A percentile compares a stretch with the other conserved stretches of the same genome.
Conservation (phyloP, 2,797 vertebrate species). For the Dromococcyx pavoninus region DNA sequence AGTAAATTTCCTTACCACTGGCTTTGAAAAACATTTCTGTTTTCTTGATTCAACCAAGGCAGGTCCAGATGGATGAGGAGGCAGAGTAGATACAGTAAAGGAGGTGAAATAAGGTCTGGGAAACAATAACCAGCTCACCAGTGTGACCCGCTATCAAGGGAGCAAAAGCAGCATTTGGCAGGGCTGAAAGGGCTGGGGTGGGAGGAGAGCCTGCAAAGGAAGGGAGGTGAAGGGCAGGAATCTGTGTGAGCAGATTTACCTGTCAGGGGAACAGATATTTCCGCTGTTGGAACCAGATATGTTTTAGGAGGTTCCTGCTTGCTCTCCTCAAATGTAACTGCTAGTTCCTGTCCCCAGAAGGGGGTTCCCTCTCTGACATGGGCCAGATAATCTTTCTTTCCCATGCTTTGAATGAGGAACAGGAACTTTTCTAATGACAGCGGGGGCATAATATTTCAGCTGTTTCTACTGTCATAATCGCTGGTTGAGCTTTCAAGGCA, state of each 20-base stretch:
- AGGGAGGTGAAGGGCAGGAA: background rate
- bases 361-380: background rate
- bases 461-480: background rate
- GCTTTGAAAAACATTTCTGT: background rate
- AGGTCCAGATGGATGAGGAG: background rate
- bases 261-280: background rate
- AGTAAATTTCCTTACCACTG: background rate
- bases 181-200: background rate
- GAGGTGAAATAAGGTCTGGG: background rate
- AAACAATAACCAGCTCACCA: background rate
- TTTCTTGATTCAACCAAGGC: background rate
- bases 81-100: background rate
- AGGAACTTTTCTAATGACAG: background rate
- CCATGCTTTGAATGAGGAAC: background rate
- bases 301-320: background rate
- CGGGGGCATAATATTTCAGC: background rate
- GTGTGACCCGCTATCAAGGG: background rate
- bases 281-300: background rate
- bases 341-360: background rate
- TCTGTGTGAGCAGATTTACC: background rate
- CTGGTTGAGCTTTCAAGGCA: background rate
- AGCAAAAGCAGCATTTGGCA: background rate
- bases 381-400: background rate
- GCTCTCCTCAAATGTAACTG: background rate
- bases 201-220: background rate